These are phyloP conservation scores for Parasteatoda tepidariorum DNA, from an alignment of 1,140 invertebrate genomes.

Conservation along the genomic window DNA sequence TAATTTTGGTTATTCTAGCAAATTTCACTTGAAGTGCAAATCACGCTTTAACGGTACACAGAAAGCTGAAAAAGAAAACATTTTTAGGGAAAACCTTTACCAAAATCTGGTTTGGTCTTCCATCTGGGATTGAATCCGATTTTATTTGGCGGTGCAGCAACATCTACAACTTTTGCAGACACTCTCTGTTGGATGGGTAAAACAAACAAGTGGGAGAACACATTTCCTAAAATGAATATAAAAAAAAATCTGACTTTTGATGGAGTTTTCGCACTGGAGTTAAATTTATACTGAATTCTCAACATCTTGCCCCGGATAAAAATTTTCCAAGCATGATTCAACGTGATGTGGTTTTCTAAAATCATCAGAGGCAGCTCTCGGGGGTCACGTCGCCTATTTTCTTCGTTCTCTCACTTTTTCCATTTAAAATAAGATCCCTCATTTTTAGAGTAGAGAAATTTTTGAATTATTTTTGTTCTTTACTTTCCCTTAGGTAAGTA, in stretches of 20 bases:
- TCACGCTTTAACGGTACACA: too few relatives aligned
- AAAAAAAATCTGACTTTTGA: background rate
- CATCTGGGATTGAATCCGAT: too few relatives aligned
- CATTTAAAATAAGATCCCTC: background rate
- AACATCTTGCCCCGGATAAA: conserved; percentile 30
- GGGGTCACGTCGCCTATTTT: conserved; percentile 1
- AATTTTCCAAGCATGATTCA: conserved; percentile 7
- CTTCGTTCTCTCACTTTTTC: background rate
- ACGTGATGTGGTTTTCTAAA: conserved; percentile 16
- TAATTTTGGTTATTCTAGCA: too few relatives aligned
- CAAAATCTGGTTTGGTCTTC: too few relatives aligned
- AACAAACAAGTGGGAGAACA: background rate
- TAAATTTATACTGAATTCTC: conserved; percentile 33
- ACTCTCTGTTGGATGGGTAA: background rate
- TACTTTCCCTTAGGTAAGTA: background rate
- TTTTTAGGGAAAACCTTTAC: too few relatives aligned
- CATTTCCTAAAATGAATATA: background rate
- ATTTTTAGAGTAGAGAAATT: background rate
- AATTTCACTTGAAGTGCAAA: too few relatives aligned
- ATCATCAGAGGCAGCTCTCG: background rate
- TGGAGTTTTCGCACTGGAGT: background rate
- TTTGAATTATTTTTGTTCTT: background rate
- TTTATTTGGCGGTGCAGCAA: background rate
- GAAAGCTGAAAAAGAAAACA: too few relatives aligned
- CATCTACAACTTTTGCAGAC: background rate